phyloP scores from a whole-genome alignment of 2,797 vertebrate species.

The Hyperoplus lanceolatus region DNA sequence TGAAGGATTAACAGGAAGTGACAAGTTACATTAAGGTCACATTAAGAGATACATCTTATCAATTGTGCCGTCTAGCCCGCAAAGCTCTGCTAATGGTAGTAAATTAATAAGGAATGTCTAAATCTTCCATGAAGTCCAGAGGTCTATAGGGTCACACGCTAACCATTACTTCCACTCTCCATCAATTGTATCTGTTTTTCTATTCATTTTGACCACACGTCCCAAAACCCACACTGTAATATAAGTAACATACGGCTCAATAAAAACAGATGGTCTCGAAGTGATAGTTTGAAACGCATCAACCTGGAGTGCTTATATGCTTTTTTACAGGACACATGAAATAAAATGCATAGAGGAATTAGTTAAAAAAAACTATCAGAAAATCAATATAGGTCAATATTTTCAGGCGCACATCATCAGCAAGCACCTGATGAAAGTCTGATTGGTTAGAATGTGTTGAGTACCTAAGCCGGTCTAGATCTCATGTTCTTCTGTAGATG shows the following conservation, averaged over 20 bases:
- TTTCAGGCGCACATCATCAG: not conserved
- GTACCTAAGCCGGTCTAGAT: not conserved
- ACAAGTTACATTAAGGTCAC: slow-evolving; percentile 25
- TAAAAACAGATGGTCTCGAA: not conserved
- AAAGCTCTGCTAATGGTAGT: not conserved
- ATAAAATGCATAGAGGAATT: not conserved
- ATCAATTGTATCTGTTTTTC: not conserved
- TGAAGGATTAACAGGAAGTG: slow-evolving; percentile 26
- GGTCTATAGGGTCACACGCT: not conserved
- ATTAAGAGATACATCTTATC: slow-evolving; percentile 9
- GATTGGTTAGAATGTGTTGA: not conserved
- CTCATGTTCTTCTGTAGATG: slow-evolving; percentile 1
- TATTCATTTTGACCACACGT: not conserved
- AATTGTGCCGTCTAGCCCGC: not conserved
- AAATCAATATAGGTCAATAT: not conserved
- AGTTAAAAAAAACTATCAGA: too few species aligned
- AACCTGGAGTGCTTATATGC: too few species aligned
- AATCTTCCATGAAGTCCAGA: not conserved
- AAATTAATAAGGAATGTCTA: slow-evolving; percentile 12
- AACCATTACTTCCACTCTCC: not conserved
- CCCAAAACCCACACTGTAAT: too few species aligned
- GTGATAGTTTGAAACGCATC: not conserved
- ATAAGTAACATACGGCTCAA: not conserved
- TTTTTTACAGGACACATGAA: not conserved
- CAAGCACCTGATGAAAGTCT: not conserved